Base-by-base conservation (phyloP, 2,797 vertebrate species). In the Australoheros facetus region DNA sequence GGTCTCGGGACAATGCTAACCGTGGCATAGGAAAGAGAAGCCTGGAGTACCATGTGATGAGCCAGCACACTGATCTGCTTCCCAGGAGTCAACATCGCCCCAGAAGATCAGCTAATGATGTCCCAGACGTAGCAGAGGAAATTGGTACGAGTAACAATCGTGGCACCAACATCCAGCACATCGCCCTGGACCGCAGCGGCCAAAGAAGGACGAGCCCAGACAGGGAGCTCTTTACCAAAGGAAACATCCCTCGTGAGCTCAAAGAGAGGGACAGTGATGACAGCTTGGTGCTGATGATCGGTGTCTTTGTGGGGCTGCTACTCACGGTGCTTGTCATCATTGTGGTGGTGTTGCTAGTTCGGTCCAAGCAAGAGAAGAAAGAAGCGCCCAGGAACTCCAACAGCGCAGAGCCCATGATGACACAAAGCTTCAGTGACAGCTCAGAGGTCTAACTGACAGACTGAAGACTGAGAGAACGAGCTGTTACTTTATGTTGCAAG, bases 391-490 rank as follows among this genome's bases (percentile, higher is more conserved):
- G 85, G 2, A 88, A 79, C 37, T 94, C 96, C 0, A 91, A 93
- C 87, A 97, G 95, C 89, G 91, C 93, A 0, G 94, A 97, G 85
- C 96, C 97, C n/a, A 96, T 96, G 96, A 91, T 97, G 95, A 86
- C 91, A 0, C 93, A 71, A 37, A 92, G 79, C 83, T 91, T 86
- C 30, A 87, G 87, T 0, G 97, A 99, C 94, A 97, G 97, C 93
- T 98, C 98, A 0, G 98, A 99, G 91, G 98, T 99, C 85, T 99
- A 95, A 97, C 79, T 73, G 1, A 57, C 71, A 30, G 45, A 71
- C 79, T 12, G 34, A 56, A 5, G 42, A 60, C 70, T 17, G 54
- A 70, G 75, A 59, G 62, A 83, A 85, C 88, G 76, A 56, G 66
- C 85, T 73, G 1, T 79, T 77, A 10, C 81, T 66, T 84, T 82